Conservation (phyloP, 2,888 invertebrate species). For the Glaucopsyche alexis region DNA sequence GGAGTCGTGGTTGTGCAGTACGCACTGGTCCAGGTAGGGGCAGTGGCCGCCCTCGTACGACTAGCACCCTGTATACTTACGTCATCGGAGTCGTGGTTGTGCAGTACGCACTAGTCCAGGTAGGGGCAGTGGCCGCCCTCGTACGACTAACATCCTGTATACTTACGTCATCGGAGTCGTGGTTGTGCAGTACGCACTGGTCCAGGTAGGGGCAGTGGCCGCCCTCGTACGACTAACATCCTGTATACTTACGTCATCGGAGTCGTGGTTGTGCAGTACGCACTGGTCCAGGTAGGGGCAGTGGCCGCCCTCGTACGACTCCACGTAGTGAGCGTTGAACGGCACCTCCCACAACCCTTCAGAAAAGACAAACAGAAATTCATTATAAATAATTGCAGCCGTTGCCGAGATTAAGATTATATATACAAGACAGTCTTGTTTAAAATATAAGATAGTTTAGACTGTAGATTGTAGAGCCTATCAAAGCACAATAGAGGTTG, state of each 20-base stretch:
- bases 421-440: too few species aligned
- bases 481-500: neutral
- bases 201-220: conserved; percentile 96
- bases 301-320: conserved; percentile 93
- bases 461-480: too few species aligned
- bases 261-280: conserved; percentile 92
- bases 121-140: conserved; percentile 96
- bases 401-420: too few species aligned
- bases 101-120: conserved; percentile 94
- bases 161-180: conserved; percentile 83
- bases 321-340: conserved; percentile 92
- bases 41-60: too few species aligned
- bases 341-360: conserved; percentile 95
- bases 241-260: conserved; percentile 72
- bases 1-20: too few species aligned
- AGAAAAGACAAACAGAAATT: conserved; percentile 23
- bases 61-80: conserved; percentile 48
- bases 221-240: conserved; percentile 84
- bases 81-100: conserved; percentile 88
- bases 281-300: conserved; percentile 96
- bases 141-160: conserved; percentile 68
- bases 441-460: too few species aligned
- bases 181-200: conserved; percentile 94
- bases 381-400: too few species aligned
- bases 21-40: too few species aligned